phyloP scores from a whole-genome alignment of 1,140 invertebrate genomes.

The Drosophila triauraria region DNA sequence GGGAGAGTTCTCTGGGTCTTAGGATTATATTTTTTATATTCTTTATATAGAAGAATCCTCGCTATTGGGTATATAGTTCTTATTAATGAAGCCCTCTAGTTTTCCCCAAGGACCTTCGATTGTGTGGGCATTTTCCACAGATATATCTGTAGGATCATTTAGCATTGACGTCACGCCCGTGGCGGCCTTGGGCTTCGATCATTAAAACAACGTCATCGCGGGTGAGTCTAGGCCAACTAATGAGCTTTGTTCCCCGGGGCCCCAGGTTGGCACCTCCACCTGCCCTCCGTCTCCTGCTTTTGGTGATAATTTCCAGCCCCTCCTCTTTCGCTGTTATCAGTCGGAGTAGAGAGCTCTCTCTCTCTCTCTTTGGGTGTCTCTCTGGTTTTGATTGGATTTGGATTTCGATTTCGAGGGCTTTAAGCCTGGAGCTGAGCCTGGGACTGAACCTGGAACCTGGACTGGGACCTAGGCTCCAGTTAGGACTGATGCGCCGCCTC shows the following conservation, averaged over 20 bases:
- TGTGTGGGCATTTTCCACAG: conserved; percentile 31
- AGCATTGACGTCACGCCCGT: conserved; percentile 37
- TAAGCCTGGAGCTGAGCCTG: neutral
- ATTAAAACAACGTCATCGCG: conserved; percentile 42
- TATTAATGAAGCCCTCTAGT: too few relatives aligned
- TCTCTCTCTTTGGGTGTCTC: neutral
- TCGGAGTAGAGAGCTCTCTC: neutral
- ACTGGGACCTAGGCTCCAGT: neutral
- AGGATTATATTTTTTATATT: too few relatives aligned
- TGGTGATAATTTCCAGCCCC: conserved; percentile 17
- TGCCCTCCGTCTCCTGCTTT: neutral
- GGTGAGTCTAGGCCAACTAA: conserved; percentile 47
- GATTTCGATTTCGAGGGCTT: neutral
- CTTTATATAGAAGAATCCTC: too few relatives aligned
- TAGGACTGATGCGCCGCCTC: conserved; percentile 1
- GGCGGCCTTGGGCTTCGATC: conserved; percentile 31
- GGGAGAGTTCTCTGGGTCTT: neutral
- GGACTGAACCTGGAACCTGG: too few relatives aligned
- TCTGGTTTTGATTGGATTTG: neutral
- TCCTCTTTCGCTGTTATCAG: conserved; percentile 13
- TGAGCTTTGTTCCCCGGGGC: conserved; percentile 39
- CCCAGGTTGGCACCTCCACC: conserved; percentile 8
- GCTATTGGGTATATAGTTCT: too few relatives aligned
- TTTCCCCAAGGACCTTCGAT: neutral
- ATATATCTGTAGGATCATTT: conserved; percentile 25